Evolutionary conservation across 2,797 vertebrate genomes (phyloP).

Genomic region (Luscinia megarhynchos): DNA sequence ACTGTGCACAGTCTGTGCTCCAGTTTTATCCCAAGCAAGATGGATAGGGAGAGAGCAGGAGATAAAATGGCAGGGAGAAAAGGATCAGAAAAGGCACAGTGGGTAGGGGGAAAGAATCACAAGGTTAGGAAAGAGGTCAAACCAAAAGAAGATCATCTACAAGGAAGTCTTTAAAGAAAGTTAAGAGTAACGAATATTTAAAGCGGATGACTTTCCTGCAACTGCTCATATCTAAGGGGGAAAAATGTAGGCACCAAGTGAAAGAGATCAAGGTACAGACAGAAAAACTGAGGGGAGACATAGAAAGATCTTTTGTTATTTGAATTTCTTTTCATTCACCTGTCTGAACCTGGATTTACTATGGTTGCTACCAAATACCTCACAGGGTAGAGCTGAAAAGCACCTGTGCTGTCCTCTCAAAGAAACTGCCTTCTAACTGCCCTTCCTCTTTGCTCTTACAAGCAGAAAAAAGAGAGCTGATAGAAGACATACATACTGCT

Average conservation of each 20-base stretch:
- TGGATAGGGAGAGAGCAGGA: background rate
- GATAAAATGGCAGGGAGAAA: background rate
- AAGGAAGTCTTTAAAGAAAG: conserved; percentile 53
- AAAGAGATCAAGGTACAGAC: background rate
- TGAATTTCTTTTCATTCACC: background rate
- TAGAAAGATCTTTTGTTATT: background rate
- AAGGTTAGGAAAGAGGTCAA: conserved; percentile 49
- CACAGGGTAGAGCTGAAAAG: background rate
- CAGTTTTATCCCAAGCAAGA: conserved; percentile 12
- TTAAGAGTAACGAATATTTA: conserved; percentile 40
- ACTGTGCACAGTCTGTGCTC: background rate
- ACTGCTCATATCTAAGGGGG: background rate
- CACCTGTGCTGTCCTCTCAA: background rate
- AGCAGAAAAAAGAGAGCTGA: background rate
- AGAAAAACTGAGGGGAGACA: background rate
- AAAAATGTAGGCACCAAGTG: background rate
- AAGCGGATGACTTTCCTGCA: background rate
- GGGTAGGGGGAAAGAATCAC: background rate
- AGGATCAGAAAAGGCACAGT: background rate
- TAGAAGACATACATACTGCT: background rate
- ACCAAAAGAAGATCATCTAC: conserved; percentile 10
- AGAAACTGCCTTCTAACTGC: background rate
- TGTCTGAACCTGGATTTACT: conserved; percentile 9
- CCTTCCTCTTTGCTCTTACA: background rate
- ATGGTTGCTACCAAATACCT: background rate